phyloP scores from a whole-genome alignment of 2,888 invertebrate genomes.

The Salpingus planirostris region DNA sequence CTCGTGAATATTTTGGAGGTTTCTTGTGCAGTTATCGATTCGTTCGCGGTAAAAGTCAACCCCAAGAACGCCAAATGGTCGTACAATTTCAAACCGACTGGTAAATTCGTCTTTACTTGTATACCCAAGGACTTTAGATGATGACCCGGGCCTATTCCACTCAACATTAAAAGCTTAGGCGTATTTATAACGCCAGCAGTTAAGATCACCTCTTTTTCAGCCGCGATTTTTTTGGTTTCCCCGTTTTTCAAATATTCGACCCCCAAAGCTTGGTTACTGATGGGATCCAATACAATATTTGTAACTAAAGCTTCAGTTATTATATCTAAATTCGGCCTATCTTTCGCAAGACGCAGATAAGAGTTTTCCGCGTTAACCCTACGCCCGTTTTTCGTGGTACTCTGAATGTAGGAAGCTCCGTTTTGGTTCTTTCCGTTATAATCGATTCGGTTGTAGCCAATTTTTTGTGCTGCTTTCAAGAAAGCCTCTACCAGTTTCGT shows the following conservation, averaged over 20 bases:
- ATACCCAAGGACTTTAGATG: conserved; percentile 50
- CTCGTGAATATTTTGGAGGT: conserved; percentile 11
- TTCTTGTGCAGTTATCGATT: conserved; percentile 19
- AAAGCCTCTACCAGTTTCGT: conserved; percentile 47
- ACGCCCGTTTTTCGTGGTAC: conserved; percentile 49
- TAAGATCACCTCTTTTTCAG: conserved; percentile 72
- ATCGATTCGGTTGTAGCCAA: conserved; percentile 60
- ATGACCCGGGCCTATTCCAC: conserved; percentile 53
- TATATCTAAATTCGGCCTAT: conserved; percentile 58
- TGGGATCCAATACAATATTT: conserved; percentile 56
- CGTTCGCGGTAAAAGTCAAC: conserved; percentile 28
- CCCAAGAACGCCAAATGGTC: conserved; percentile 53
- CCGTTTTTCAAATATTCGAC: conserved; percentile 55
- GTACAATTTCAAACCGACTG: conserved; percentile 57
- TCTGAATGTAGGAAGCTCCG: conserved; percentile 56
- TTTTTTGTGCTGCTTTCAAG: conserved; percentile 52
- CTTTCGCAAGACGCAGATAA: conserved; percentile 52
- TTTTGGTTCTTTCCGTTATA: conserved; percentile 56
- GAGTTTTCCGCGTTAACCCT: conserved; percentile 59
- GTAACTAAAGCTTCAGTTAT: conserved; percentile 53
- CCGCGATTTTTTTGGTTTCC: conserved; percentile 41
- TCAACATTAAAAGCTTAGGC: conserved; percentile 83
- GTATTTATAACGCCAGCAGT: conserved; percentile 83
- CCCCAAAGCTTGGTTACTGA: conserved; percentile 56
- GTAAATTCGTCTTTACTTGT: conserved; percentile 53